Percentiles rank a stretch among this genome's conserved stretches.
phyloP scores from a whole-genome alignment of 2,888 invertebrate species.

The Agrotis ipsilon region DNA sequence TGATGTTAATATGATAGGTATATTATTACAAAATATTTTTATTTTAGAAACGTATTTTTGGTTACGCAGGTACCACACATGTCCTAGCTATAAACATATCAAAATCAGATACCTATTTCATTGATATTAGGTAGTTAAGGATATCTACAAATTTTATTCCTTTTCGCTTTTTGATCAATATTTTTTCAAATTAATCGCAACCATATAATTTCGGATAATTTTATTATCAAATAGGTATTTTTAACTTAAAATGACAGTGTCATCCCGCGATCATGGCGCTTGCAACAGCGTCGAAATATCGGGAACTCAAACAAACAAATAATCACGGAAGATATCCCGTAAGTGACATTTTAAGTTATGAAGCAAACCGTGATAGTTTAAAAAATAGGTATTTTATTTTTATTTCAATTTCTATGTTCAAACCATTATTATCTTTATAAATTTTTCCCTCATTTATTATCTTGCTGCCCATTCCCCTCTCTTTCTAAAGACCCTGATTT shows the following conservation, averaged over 20 bases:
- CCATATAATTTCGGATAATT: neutral
- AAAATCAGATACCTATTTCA: neutral
- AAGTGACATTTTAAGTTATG: too few relatives aligned
- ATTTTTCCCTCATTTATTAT: neutral
- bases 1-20: neutral
- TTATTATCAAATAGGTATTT: neutral
- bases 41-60: neutral
- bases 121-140: neutral
- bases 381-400: too few relatives aligned
- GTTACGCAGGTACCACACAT: neutral
- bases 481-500: slow-evolving; percentile 23
- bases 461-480: neutral
- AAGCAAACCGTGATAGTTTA: too few relatives aligned
- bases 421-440: neutral
- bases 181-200: neutral
- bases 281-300: too few relatives aligned
- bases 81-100: too few relatives aligned
- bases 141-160: too few relatives aligned
- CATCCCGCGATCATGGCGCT: too few relatives aligned
- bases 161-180: too few relatives aligned
- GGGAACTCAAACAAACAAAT: too few relatives aligned
- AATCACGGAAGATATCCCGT: too few relatives aligned
- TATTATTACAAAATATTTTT: neutral
- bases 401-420: neutral
- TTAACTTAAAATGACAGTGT: too few relatives aligned